Conservation (phyloP, 2,888 invertebrate species). For the Drosophila multiciliata region DNA sequence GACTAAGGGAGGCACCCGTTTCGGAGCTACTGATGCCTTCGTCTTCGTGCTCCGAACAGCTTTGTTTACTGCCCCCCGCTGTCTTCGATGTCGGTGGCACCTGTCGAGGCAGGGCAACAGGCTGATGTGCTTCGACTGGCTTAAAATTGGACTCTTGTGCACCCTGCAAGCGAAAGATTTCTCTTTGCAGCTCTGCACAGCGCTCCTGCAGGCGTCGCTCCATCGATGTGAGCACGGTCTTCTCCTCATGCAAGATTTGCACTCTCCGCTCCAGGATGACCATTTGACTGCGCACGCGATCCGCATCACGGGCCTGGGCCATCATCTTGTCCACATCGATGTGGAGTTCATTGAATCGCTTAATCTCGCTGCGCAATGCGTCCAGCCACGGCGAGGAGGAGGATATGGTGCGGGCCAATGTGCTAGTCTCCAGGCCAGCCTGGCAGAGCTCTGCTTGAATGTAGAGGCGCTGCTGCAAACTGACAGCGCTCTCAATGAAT, state of each 20-base stretch:
- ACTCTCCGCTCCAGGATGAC: conserved; percentile 90
- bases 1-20: conserved; percentile 89
- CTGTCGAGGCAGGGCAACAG: conserved; percentile 83
- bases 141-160: conserved; percentile 84
- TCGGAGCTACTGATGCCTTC: conserved; percentile 96
- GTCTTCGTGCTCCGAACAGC: conserved; percentile 92
- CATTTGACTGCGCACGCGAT: conserved; percentile 89
- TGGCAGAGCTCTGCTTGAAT: conserved; percentile 94
- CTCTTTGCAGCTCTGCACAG: conserved; percentile 90
- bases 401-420: conserved; percentile 87
- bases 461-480: conserved; percentile 91
- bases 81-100: conserved; percentile 75
- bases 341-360: conserved; percentile 91
- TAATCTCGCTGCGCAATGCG: conserved; percentile 89
- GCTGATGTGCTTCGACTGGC: conserved; percentile 82
- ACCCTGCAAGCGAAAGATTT: conserved; percentile 87
- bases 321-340: conserved; percentile 92
- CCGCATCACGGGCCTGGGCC: conserved; percentile 89
- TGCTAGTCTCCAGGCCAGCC: conserved; percentile 89
- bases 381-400: conserved; percentile 88
- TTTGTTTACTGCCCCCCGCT: conserved; percentile 80
- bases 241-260: conserved; percentile 92
- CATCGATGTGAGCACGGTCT: conserved; percentile 89
- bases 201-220: conserved; percentile 91
- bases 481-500: conserved; percentile 91